These are phyloP conservation scores for Tolmerus cingulatus DNA, from an alignment of 2,888 invertebrate species.

Conservation along the genomic window DNA sequence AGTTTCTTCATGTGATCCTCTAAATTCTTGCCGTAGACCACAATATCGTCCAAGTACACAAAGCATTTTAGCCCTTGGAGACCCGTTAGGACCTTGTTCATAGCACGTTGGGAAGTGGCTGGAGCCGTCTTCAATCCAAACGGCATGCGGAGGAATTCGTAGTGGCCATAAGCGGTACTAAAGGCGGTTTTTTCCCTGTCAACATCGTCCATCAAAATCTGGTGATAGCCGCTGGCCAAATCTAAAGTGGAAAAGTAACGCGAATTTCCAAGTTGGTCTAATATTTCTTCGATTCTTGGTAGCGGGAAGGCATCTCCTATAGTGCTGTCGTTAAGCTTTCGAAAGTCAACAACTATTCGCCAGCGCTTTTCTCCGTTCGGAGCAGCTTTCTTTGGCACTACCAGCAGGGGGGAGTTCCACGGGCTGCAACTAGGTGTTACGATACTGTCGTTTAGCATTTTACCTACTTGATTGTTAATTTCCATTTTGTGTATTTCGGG, in stretches of 20 bases:
- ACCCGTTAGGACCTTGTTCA: no score
- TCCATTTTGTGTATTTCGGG: no score
- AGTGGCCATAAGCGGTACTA: slow-evolving; percentile 55
- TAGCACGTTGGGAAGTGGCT: no score
- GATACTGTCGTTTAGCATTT: background rate
- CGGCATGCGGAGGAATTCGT: slow-evolving; percentile 53
- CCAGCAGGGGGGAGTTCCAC: background rate
- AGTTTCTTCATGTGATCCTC: background rate
- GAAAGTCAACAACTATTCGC: background rate
- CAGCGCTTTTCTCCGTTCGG: background rate
- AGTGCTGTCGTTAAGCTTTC: background rate
- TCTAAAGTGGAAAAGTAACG: background rate
- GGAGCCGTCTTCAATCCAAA: slow-evolving; percentile 52
- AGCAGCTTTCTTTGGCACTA: background rate
- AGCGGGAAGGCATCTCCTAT: background rate
- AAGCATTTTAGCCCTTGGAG: no score
- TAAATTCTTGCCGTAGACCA: no score
- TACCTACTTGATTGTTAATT: background rate
- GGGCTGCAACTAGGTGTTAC: background rate
- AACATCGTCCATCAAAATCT: slow-evolving; percentile 51
- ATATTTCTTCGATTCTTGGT: background rate
- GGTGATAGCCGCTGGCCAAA: slow-evolving; percentile 53
- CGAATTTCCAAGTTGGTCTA: background rate
- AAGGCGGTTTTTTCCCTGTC: slow-evolving; percentile 55
- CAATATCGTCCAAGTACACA: no score